Conservation (phyloP, 2,113 vertebrate species). For the Corapipo altera region DNA sequence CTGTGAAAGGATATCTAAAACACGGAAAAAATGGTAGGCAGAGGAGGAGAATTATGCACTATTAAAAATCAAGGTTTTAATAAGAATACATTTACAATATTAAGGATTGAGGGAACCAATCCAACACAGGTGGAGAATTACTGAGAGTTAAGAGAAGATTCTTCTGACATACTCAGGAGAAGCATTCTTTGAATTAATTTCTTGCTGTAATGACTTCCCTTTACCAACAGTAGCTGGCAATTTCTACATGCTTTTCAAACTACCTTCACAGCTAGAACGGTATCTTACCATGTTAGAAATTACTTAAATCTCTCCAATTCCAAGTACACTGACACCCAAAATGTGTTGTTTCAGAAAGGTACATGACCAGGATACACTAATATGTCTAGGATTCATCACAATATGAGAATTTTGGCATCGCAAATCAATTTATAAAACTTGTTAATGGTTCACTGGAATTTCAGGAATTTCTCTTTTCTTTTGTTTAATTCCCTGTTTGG, state of each 20-base stretch:
- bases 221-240: not conserved
- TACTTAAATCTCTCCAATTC: not conserved
- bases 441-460: not conserved
- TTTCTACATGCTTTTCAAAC: slow-evolving; percentile 2
- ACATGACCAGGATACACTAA: not conserved
- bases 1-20: not conserved
- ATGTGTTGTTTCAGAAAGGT: not conserved
- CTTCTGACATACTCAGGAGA: not conserved
- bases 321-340: not conserved
- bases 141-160: slow-evolving; percentile 25
- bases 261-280: not conserved
- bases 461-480: not conserved
- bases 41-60: not conserved
- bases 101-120: slow-evolving; percentile 21
- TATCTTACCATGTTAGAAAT: not conserved
- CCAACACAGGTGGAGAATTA: not conserved
- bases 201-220: not conserved
- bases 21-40: not conserved
- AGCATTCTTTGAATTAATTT: slow-evolving; percentile 29
- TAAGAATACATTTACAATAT: slow-evolving; percentile 36
- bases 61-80: slow-evolving; percentile 65
- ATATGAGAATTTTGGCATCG: not conserved
- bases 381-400: not conserved
- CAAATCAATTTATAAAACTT: not conserved
- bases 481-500: not conserved